Evolutionary conservation across 1,140 invertebrate genomes (phyloP).

Genomic region (Lamellibrachia luymesi): DNA sequence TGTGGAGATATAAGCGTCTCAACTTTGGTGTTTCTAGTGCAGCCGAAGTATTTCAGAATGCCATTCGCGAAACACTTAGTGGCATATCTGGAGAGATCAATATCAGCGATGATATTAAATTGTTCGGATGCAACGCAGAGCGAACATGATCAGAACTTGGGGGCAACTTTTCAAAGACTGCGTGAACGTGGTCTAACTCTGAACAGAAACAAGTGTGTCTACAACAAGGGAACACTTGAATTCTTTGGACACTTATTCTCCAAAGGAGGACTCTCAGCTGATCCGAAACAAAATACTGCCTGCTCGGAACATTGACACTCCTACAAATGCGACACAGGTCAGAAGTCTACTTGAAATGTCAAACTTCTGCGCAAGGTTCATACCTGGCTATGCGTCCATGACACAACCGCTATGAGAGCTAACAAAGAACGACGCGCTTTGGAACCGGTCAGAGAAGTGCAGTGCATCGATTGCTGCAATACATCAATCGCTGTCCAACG

Average conservation of each 20-base stretch:
- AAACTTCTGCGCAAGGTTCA: constrained; percentile 18
- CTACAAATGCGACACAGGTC: neutral
- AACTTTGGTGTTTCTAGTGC: constrained; percentile 12
- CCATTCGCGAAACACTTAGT: neutral
- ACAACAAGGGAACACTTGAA: too few relatives aligned
- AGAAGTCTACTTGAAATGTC: constrained; percentile 16
- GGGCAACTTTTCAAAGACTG: too few relatives aligned
- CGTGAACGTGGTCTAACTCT: too few relatives aligned
- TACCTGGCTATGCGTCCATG: neutral
- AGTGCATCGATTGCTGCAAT: neutral
- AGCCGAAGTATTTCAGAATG: constrained; percentile 21
- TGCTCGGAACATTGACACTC: neutral
- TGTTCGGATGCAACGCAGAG: neutral
- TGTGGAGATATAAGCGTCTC: neutral
- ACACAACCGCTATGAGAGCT: neutral
- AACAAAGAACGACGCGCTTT: neutral
- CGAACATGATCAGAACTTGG: too few relatives aligned
- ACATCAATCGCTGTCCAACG: neutral
- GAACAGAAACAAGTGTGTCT: too few relatives aligned
- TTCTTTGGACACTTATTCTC: neutral
- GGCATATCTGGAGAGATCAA: too few relatives aligned
- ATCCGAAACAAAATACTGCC: constrained; percentile 12
- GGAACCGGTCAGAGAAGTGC: neutral
- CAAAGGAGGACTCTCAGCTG: neutral
- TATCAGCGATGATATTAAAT: constrained; percentile 7